Evolutionary conservation across 1,140 invertebrate genomes (phyloP).

Genomic region (Micrasema longulum): DNA sequence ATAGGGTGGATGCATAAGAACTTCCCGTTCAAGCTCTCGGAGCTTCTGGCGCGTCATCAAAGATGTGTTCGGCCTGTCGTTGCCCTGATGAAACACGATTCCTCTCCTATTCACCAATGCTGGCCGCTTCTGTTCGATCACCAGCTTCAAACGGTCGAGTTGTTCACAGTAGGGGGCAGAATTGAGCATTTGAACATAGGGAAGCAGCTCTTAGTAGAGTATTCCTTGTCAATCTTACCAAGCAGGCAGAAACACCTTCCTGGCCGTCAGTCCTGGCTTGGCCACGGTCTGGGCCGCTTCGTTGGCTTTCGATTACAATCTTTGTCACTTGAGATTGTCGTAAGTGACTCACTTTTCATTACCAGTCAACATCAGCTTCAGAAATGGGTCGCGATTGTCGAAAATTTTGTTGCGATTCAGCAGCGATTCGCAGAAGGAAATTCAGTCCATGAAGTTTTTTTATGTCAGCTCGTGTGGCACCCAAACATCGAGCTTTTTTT

Average conservation of each 20-base stretch:
- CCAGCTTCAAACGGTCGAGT: constrained; percentile 22
- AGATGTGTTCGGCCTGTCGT: constrained; percentile 19
- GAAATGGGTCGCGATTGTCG: no score
- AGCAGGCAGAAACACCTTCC: no score
- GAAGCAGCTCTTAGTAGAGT: no score
- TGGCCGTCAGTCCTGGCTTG: constrained; percentile 18
- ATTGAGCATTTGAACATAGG: constrained; percentile 14
- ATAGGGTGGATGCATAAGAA: constrained; percentile 16
- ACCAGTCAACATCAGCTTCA: no score
- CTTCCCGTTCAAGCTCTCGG: constrained; percentile 7
- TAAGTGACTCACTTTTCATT: no score
- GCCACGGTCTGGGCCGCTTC: constrained; percentile 15
- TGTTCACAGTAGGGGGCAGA: constrained; percentile 15
- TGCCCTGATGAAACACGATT: constrained; percentile 23
- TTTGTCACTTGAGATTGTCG: no score
- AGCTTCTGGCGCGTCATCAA: constrained; percentile 20
- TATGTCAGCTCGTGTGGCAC: constrained; percentile 12
- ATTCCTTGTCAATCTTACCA: no score
- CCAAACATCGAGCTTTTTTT: constrained; percentile 21
- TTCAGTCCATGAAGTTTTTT: no score
- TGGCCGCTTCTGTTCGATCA: constrained; percentile 15
- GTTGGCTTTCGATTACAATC: constrained; percentile 19
- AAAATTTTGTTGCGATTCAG: no score
- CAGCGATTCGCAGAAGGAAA: no score
- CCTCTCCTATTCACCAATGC: constrained; percentile 20